Evolutionary conservation across 2,797 vertebrate species (phyloP).

Genomic region (Poeciliopsis infans): DNA sequence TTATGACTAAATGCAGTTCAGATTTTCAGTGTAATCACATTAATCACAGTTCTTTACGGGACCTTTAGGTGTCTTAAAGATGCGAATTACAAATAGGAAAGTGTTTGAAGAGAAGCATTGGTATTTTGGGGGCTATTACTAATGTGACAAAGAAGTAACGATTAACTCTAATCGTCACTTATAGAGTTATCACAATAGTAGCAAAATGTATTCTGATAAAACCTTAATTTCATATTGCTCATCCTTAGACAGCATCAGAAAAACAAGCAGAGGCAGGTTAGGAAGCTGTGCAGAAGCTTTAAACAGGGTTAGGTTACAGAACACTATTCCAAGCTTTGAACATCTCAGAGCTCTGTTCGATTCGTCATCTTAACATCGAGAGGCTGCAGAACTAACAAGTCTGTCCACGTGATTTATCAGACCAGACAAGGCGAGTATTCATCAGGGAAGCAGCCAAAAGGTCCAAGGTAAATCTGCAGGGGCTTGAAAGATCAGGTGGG

Average conservation of each 20-base stretch:
- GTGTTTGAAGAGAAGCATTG: no score
- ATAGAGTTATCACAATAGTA: no score
- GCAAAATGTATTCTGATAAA: no score
- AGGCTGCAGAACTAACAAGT: neutral
- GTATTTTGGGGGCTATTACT: no score
- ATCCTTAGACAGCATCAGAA: neutral
- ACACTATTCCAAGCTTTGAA: neutral
- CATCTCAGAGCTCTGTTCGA: neutral
- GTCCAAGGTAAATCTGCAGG: neutral
- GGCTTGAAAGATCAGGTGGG: neutral
- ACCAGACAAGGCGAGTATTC: neutral
- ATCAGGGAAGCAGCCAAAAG: neutral
- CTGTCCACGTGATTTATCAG: neutral
- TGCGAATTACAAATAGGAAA: no score
- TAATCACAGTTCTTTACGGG: no score
- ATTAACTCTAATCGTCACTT: no score
- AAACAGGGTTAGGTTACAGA: neutral
- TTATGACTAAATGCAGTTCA: no score
- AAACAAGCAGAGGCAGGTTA: neutral
- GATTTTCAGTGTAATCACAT: no score
- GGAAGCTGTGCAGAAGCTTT: neutral
- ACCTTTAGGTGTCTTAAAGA: no score
- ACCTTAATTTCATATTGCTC: no score
- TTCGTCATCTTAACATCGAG: neutral
- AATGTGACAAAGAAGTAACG: no score